Percentiles rank a stretch among this genome's conserved stretches.
Evolutionary conservation across 2,888 invertebrate genomes (phyloP).

Genomic region (Nymphalis polychloros): DNA sequence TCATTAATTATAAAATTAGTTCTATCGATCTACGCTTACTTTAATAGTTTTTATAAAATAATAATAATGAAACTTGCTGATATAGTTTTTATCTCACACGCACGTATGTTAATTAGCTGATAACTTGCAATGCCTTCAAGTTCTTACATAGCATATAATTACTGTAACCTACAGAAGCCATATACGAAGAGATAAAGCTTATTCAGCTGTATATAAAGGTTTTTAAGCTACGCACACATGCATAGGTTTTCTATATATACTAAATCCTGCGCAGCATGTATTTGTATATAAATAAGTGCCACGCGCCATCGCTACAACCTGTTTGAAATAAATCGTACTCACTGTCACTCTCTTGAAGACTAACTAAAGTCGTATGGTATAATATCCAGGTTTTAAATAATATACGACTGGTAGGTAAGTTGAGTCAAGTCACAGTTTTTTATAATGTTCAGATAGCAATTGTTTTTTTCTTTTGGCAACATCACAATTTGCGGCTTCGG

Average conservation of each 20-base stretch:
- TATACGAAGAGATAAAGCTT: conserved; percentile 4
- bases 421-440: not conserved
- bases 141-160: not conserved
- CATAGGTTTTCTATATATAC: conserved; percentile 1
- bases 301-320: conserved; percentile 34
- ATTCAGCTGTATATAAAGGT: not conserved
- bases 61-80: not conserved
- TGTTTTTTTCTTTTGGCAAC: not conserved
- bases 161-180: not conserved
- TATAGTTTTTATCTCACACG: not conserved
- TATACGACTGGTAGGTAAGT: not conserved
- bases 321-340: conserved; percentile 28
- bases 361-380: conserved; percentile 14
- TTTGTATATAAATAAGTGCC: conserved; percentile 18
- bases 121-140: not conserved
- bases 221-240: conserved; percentile 3
- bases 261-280: conserved; percentile 17
- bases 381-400: conserved; percentile 21
- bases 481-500: too few relatives aligned
- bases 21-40: not conserved
- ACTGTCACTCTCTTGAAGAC: conserved; percentile 24
- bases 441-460: not conserved
- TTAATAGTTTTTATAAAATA: not conserved
- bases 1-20: not conserved
- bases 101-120: conserved; percentile 5